Evolutionary conservation across 2,797 vertebrate genomes (phyloP).

Genomic region (Pteronotus mesoamericanus): DNA sequence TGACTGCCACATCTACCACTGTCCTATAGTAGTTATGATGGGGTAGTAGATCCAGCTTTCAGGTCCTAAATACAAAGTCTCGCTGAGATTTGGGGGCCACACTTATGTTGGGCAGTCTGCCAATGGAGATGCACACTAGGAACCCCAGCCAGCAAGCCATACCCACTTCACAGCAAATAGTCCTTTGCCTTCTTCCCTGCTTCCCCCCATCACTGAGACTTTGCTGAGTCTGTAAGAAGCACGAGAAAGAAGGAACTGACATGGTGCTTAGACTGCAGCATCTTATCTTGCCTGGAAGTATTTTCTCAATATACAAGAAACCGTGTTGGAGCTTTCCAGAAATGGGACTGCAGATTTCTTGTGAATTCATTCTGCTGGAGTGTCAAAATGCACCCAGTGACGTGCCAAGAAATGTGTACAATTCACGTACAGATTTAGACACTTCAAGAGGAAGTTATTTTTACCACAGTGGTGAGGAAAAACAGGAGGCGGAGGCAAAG

Average conservation of each 20-base stretch:
- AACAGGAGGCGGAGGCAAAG: constrained; percentile 15
- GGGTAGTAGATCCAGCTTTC: too few relatives aligned
- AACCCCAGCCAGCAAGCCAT: neutral
- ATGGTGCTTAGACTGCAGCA: neutral
- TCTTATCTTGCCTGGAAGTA: constrained; percentile 33
- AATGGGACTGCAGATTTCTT: constrained; percentile 50
- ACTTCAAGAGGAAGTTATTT: constrained; percentile 69
- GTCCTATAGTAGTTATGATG: neutral
- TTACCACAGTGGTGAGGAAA: neutral
- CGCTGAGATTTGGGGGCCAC: neutral
- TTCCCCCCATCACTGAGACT: neutral
- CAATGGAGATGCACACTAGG: accelerated
- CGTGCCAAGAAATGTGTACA: constrained; percentile 61
- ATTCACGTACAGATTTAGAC: constrained; percentile 64
- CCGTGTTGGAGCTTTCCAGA: constrained; percentile 54
- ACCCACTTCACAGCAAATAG: neutral
- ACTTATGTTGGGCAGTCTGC: neutral
- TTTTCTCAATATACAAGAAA: constrained; percentile 16
- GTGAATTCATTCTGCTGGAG: constrained; percentile 43
- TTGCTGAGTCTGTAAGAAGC: neutral
- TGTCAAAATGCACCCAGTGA: constrained; percentile 64
- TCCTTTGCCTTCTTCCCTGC: neutral
- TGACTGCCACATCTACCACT: accelerated
- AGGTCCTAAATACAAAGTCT: too few relatives aligned
- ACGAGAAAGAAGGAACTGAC: neutral